A percentile compares a stretch with the other conserved stretches of the same genome.
Conservation (phyloP, 2,797 vertebrate species). For the Iguana delicatissima region DNA sequence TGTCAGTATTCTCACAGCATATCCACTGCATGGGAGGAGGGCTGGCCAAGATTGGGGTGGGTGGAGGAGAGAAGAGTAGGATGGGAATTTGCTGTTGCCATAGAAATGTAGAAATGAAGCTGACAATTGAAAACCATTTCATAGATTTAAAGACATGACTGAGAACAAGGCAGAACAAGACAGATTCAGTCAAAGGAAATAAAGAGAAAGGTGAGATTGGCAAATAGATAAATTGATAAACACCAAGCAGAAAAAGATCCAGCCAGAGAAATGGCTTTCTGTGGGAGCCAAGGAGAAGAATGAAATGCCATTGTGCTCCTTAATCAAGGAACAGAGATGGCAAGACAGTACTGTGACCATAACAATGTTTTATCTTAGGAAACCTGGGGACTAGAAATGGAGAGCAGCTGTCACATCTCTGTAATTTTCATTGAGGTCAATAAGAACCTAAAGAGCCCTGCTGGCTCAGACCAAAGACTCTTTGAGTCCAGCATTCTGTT, state of each 20-base stretch:
- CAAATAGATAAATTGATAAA: constrained; percentile 44
- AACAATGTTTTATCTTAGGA: background rate
- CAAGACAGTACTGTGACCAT: background rate
- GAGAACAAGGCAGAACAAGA: background rate
- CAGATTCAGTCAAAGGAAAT: background rate
- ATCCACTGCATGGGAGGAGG: constrained; percentile 55
- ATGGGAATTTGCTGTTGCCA: constrained; percentile 78
- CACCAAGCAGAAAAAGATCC: background rate
- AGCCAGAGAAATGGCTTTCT: constrained; percentile 28
- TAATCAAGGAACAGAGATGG: background rate
- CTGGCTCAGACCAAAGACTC: background rate
- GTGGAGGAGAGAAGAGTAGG: constrained; percentile 60
- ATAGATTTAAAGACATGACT: constrained; percentile 51
- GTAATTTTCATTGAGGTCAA: background rate
- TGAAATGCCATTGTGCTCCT: constrained; percentile 28
- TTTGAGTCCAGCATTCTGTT: background rate
- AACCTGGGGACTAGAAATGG: background rate
- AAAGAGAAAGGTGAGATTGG: constrained; percentile 22
- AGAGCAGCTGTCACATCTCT: background rate
- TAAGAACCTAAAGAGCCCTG: background rate
- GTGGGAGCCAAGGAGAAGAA: constrained; percentile 26
- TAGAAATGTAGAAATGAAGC: constrained; percentile 78
- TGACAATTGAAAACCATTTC: constrained; percentile 71
- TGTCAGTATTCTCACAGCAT: constrained; percentile 69
- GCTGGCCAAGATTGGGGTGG: background rate